phyloP scores from a whole-genome alignment of 2,113 vertebrate genomes.

The Ceyx melanurus region DNA sequence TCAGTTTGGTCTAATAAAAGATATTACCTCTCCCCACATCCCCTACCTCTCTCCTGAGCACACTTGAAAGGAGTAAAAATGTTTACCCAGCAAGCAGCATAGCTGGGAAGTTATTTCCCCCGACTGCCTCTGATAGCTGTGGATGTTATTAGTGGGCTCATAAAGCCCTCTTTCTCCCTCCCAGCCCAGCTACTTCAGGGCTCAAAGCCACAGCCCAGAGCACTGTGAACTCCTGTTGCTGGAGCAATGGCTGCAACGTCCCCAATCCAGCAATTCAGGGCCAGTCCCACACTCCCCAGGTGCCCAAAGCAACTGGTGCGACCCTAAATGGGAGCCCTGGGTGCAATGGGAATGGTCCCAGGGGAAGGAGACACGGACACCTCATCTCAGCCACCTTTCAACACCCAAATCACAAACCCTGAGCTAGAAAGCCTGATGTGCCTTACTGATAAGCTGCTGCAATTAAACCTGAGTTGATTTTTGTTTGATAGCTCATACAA shows the following conservation, averaged over 20 bases:
- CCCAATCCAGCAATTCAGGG: background rate
- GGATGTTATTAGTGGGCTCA: slow-evolving; percentile 27
- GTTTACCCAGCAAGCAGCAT: slow-evolving; percentile 41
- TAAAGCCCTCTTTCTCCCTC: slow-evolving; percentile 40
- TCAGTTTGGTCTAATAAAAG: slow-evolving; percentile 53
- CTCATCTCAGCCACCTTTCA: background rate
- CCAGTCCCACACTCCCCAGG: background rate
- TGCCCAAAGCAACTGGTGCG: background rate
- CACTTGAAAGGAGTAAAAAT: slow-evolving; percentile 46
- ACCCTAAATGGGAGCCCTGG: background rate
- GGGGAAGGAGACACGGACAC: background rate
- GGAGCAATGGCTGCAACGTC: background rate
- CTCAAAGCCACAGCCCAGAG: slow-evolving; percentile 14
- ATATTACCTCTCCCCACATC: slow-evolving; percentile 12
- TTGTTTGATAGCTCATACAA: background rate
- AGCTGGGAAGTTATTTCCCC: slow-evolving; percentile 51
- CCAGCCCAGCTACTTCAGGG: background rate
- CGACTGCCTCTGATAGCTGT: background rate
- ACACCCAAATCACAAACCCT: background rate
- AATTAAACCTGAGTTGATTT: background rate
- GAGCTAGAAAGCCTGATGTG: background rate
- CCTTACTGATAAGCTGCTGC: background rate
- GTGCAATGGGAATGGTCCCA: rapidly evolving
- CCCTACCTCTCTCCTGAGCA: slow-evolving; percentile 36
- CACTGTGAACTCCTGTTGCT: background rate